Evolutionary conservation across 2,888 invertebrate genomes (phyloP).

Genomic region (Drosophila nigritarsus): DNA sequence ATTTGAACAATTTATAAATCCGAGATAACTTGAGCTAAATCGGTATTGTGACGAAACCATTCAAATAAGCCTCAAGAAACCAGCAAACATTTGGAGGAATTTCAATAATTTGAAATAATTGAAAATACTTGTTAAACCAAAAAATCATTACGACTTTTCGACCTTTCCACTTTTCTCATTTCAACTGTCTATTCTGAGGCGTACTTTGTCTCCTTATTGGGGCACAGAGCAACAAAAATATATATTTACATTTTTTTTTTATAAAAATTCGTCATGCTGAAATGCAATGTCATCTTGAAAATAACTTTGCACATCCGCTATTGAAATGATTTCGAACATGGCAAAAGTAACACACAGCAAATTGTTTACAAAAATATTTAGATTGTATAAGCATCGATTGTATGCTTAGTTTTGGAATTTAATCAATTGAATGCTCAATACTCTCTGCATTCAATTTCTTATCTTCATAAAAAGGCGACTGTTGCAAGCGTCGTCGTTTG

Average conservation of each 20-base stretch:
- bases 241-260: background rate
- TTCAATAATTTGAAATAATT: background rate
- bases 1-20: background rate
- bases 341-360: background rate
- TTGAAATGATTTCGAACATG: background rate
- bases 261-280: background rate
- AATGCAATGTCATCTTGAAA: background rate
- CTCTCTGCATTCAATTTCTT: constrained; percentile 13
- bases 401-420: background rate
- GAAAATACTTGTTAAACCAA: background rate
- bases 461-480: constrained; percentile 11
- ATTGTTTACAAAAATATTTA: background rate
- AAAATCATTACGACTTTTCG: background rate
- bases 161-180: background rate
- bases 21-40: background rate
- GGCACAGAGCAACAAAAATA: background rate
- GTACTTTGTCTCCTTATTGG: background rate
- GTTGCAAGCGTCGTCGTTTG: constrained; percentile 27
- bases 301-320: background rate
- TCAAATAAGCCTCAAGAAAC: background rate
- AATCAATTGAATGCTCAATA: constrained; percentile 10
- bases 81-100: background rate
- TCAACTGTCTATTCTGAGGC: background rate
- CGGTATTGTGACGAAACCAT: background rate
- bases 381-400: background rate